Evolutionary conservation across 35 echinoderm and acorn worm genomes (phyloP), one percentile per base, ranked within the genome.

Genomic region (Apostichopus japonicus): DNA sequence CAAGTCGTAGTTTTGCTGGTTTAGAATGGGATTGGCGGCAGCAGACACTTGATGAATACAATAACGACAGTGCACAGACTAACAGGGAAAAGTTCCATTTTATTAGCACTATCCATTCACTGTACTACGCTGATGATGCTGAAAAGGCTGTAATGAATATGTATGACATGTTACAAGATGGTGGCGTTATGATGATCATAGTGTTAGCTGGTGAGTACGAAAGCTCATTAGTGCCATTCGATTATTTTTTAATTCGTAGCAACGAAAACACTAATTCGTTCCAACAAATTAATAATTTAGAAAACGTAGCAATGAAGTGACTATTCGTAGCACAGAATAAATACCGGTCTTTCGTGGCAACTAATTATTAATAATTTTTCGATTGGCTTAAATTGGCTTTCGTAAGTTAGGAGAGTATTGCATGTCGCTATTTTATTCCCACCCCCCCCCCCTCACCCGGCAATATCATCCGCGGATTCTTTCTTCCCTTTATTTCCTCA

Each of bases 61-160:
- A 88, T 27, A 6, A 62, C 9, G n/a, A 27, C 11, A 55, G 92
- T 10, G 33, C 33, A 44, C 33, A 44, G 33, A 44, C 33, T 44
- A 3, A 44, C 33, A 24, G 80, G 24, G 52, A 44, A 24, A 90
- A 90, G 83, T 93, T 90, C 24, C 92, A 93, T 70, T 93, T 93
- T n/a, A 88, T 93, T 65, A 93, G 92, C 27, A 72, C 92, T 10
- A 63, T 93, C 13, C 83, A 93, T 23, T 87, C 83, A 23, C 5
- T 93, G 56, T 93, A 93, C 53, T 63, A 88, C 72, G 16, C 58
- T 6, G 83, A 77, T 15, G 92, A 93, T 23, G 17, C 78, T 8
- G 84, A 75, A 33, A 87, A n/a, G 7, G 57, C 54, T 6, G 52
- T 94, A 44, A 55, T 58, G 84, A 78, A 94, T 80, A 53, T 94